Base-by-base conservation (phyloP, 2,888 invertebrate genomes). In the Hoplodrina blanda region DNA sequence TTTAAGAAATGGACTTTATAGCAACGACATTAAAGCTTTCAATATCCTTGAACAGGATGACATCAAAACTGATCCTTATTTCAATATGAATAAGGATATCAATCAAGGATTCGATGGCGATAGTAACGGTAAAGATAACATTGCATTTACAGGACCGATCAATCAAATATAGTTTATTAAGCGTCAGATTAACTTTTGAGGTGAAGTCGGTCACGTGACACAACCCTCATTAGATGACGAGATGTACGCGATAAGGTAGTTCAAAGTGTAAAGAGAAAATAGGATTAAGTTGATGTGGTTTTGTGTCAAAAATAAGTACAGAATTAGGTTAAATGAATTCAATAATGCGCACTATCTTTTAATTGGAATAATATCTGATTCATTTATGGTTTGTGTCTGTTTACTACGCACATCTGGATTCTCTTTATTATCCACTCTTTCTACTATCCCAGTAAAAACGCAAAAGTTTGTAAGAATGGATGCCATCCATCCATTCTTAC, bases 181-280 rank as follows among this genome's bases (percentile, higher is more conserved):
- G 81, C 82, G 92, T 93, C 92, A 89, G 93, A 93, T 94, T 93
- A 93, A 87, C 90, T 93, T 92, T 91, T 89, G 86, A 88, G 88
- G 88, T 88, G 87, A 87, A 89, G 83, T 87, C 79, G 64, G 88
- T 91, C 92, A 93, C 89, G 86, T 90, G 92, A 93, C 91, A 89
- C 90, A 89, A 87, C 85, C 83, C 80, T 87, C 87, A 85, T 83
- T 73, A 81, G 67, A 79, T 76, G 69, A 62, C 50, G 72, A 73
- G 85, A 82, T 84, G 81, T 62, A 80, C 61, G 52, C 7, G 56
- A 53, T 69, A 54, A 69, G 41, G 66, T 60, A 60, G 81, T 17
- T 46, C 17, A 81, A 57, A 67, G 54, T 62, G 33, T 71, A 33
- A 49, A 11, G 54, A 80, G 41, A 55, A 64, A 67, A 78, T 46